Base-by-base conservation (phyloP, 2,888 invertebrate species). In the Pocota personata region DNA sequence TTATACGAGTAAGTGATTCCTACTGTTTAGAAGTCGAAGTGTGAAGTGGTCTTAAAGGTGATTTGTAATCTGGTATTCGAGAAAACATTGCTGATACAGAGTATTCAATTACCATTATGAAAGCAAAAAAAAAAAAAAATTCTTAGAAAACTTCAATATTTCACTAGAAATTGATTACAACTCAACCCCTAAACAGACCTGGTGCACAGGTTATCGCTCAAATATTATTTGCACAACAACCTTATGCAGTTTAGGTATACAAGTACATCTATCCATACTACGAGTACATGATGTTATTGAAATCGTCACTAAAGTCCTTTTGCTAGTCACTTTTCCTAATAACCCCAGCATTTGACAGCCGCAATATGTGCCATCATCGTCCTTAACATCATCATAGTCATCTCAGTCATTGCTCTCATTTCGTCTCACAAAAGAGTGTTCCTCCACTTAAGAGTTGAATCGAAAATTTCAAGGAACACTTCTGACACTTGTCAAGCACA, bases 391-490 rank as follows among this genome's bases (percentile, higher is more conserved):
- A 43, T 62, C 35, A 19, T 10, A 32, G 35, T 55, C 69, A 55
- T 40, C 55, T 16, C 55, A 30, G n/a, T 52, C 21, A 16, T 32
- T 73, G 0, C 62, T 40, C 73, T 62, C 40, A 43, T 30, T 43
- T 55, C 21, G 43, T 55, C 30, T 24, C 19, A 62, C 32, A 32
- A 24, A 64, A 64, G 43, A 73, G 64, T 14, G n/a, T 40, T 27
- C 14, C 60, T 40, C 6, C 12, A 43, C 57, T 57, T 46, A 57
- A 75, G 64, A 66, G 64, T 10, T 12, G 12, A 55, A 35, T 57
- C 43, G 35, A 75, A 69, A 55, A 21, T 55, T 55, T 69, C 40
- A 16, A 69, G 57, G 35, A 64, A 75, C 66, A 75, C 75, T 66
- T 66, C 55, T 60, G 27, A 21, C 35, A 46, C 57, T 71, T 32